Conservation (phyloP, 1,140 invertebrate genomes). For the Stratiolaelaps scimitus region DNA sequence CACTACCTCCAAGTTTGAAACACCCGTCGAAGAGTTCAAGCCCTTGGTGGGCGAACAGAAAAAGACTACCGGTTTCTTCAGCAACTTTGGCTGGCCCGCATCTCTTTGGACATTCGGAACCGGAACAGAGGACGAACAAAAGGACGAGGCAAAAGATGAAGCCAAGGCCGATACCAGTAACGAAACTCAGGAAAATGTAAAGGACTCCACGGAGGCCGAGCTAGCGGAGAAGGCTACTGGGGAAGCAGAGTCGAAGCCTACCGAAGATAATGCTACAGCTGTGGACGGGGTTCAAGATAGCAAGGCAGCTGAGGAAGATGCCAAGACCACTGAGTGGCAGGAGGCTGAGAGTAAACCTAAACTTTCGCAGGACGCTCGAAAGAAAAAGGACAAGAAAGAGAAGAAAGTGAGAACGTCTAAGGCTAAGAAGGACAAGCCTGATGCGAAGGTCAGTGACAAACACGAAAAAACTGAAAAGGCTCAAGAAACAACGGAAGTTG, state of each 20-base stretch:
- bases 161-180: not conserved
- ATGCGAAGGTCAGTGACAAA: not conserved
- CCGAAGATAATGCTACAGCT: not conserved
- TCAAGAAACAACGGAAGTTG: not conserved
- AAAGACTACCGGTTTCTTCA: slow-evolving; percentile 19
- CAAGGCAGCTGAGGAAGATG: no score
- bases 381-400: not conserved
- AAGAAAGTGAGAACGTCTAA: not conserved
- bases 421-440: not conserved
- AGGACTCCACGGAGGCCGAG: not conserved
- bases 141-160: slow-evolving; percentile 17
- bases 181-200: slow-evolving; percentile 4
- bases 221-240: not conserved
- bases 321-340: no score
- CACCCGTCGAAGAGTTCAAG: slow-evolving; percentile 22
- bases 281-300: no score
- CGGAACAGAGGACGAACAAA: not conserved
- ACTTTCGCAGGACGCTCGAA: no score
- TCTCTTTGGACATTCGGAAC: slow-evolving; percentile 18
- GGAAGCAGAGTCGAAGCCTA: slow-evolving; percentile 1
- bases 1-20: slow-evolving; percentile 20
- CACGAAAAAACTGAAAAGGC: not conserved
- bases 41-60: slow-evolving; percentile 21
- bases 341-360: no score
- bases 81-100: slow-evolving; percentile 21